Conservation (phyloP, 92 coral and sea anemone genomes). For the Zoanthus solanderi region DNA sequence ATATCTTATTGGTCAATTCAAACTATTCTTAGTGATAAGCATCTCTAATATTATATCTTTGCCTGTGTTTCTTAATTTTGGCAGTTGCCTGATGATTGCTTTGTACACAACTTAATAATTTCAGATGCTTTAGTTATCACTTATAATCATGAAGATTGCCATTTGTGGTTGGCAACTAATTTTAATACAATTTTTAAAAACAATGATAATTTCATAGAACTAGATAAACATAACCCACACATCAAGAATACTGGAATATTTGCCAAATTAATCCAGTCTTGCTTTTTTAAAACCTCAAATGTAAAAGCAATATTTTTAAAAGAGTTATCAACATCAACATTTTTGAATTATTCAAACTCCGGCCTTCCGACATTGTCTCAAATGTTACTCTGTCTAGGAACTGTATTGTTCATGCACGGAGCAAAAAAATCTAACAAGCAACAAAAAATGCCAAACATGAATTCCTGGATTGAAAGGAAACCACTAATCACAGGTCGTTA, state of each 20-base stretch:
- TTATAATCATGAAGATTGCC: too few species aligned
- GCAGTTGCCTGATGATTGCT: too few species aligned
- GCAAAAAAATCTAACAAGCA: constrained; percentile 2
- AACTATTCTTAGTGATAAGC: too few species aligned
- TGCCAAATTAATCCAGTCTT: background rate
- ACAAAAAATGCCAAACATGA: constrained; percentile 9
- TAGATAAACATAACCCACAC: too few species aligned
- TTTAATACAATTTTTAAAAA: too few species aligned
- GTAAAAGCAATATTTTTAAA: background rate
- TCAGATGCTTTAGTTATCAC: too few species aligned
- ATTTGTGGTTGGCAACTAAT: too few species aligned
- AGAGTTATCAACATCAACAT: constrained; percentile 3
- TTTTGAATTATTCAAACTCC: constrained; percentile 13
- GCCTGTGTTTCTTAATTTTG: too few species aligned
- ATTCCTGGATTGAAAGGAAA: constrained; percentile 25
- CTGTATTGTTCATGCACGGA: constrained; percentile 10
- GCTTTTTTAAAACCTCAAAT: background rate
- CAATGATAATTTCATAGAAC: too few species aligned
- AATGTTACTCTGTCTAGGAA: constrained; percentile 20
- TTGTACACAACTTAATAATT: too few species aligned
- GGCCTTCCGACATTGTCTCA: constrained; percentile 8
- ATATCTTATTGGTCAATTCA: too few species aligned
- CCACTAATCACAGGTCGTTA: constrained; percentile 2
- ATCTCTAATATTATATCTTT: too few species aligned
- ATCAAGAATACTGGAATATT: background rate